Percentiles rank a stretch among this genome's conserved stretches.
These are phyloP conservation scores for Ornithorhynchus anatinus DNA, from an alignment of 2,113 vertebrate species.

Conservation along the genomic window DNA sequence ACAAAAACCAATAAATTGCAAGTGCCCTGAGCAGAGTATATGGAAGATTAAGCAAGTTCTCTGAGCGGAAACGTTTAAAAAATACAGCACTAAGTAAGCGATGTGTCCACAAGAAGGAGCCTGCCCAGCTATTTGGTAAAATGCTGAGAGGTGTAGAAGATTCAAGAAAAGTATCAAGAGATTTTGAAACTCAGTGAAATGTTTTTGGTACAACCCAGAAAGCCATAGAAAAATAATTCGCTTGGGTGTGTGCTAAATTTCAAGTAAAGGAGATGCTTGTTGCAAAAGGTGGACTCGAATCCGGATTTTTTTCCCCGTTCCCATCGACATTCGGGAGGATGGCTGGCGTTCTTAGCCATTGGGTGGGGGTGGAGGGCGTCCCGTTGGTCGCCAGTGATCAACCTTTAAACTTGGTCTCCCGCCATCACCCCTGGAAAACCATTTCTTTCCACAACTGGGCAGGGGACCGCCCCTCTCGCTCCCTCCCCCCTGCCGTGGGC, in stretches of 20 bases:
- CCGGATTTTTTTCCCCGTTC: constrained; percentile 33
- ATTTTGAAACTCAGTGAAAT: constrained; percentile 61
- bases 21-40: constrained; percentile 86
- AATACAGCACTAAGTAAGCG: constrained; percentile 71
- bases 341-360: too few species aligned
- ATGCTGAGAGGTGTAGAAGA: constrained; percentile 78
- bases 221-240: constrained; percentile 65
- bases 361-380: too few species aligned
- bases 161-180: constrained; percentile 80
- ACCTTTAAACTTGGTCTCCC: constrained; percentile 50
- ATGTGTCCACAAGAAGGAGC: constrained; percentile 61
- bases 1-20: constrained; percentile 69
- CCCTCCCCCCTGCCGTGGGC: too few species aligned
- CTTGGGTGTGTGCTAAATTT: constrained; percentile 66
- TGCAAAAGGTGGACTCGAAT: constrained; percentile 48
- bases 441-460: constrained; percentile 7
- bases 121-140: constrained; percentile 69
- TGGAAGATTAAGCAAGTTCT: constrained; percentile 83
- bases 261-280: constrained; percentile 58
- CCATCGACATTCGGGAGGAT: too few species aligned
- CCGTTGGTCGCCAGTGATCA: constrained; percentile 20
- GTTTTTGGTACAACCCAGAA: constrained; percentile 79
- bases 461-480: too few species aligned
- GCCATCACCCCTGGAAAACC: constrained; percentile 10
- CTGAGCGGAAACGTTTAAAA: constrained; percentile 70